Percentiles rank a stretch among this genome's conserved stretches.
Conservation (phyloP, 1,140 invertebrate genomes). For the Hirudo medicinalis region DNA sequence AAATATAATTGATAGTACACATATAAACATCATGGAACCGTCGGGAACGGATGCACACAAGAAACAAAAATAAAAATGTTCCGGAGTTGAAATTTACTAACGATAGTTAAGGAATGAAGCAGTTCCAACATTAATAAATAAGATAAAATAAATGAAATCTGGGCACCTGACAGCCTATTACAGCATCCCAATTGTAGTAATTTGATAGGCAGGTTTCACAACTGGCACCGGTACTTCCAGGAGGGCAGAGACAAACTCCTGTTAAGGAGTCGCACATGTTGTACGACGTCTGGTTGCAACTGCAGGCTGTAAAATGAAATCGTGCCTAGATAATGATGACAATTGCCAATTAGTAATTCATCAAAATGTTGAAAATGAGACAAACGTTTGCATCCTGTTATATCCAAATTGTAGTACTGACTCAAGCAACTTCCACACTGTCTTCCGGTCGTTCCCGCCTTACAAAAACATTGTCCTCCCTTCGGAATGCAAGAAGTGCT, state of each 20-base stretch:
- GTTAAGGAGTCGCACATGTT: constrained; percentile 22
- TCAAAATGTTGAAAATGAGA: background rate
- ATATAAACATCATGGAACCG: too few species aligned
- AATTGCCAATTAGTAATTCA: background rate
- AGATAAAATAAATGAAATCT: background rate
- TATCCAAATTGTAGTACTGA: constrained; percentile 86
- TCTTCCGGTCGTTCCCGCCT: constrained; percentile 81
- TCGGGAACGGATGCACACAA: too few species aligned
- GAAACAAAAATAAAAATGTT: too few species aligned
- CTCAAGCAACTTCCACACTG: constrained; percentile 84
- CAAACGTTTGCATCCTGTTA: constrained; percentile 63
- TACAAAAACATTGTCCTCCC: constrained; percentile 84
- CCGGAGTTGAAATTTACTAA: too few species aligned
- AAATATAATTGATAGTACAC: background rate
- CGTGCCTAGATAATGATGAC: background rate
- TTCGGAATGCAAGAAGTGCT: constrained; percentile 54
- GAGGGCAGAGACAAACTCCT: constrained; percentile 50
- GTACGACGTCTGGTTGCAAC: constrained; percentile 6
- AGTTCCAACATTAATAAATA: background rate
- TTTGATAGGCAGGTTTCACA: constrained; percentile 42
- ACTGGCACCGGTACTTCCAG: constrained; percentile 40
- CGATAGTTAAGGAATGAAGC: too few species aligned
- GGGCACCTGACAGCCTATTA: constrained; percentile 16
- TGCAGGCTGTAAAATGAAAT: constrained; percentile 4
- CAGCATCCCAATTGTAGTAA: constrained; percentile 19